Evolutionary conservation across 2,888 invertebrate species (phyloP).

Genomic region (Oeneis ivallda): DNA sequence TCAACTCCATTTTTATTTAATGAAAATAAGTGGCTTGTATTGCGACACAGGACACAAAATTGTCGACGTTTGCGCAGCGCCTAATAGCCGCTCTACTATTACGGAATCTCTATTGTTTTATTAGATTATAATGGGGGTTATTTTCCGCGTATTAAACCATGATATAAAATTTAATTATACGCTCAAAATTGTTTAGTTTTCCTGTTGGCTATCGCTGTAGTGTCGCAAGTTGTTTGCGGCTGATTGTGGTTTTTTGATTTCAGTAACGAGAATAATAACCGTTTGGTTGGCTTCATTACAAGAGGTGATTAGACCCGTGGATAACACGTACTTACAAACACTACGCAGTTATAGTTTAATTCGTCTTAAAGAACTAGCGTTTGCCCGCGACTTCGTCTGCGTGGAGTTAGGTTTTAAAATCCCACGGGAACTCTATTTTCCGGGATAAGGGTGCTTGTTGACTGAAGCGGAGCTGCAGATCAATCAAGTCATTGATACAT

Average conservation of each 20-base stretch:
- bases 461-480: no score
- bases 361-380: background rate
- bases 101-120: background rate
- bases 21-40: no score
- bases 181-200: constrained; percentile 2
- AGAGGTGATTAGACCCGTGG: background rate
- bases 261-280: constrained; percentile 4
- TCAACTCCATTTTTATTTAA: no score
- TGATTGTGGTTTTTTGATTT: constrained; percentile 10
- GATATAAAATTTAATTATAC: constrained; percentile 1
- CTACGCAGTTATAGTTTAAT: background rate
- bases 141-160: background rate
- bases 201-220: background rate
- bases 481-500: no score
- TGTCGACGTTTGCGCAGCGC: no score
- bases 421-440: no score
- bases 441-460: no score
- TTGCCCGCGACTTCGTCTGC: background rate
- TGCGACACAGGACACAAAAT: no score
- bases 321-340: background rate
- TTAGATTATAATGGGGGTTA: background rate
- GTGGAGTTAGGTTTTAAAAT: no score
- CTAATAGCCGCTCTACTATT: background rate
- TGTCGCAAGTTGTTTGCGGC: constrained; percentile 7
- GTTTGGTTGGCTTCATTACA: constrained; percentile 3